Evolutionary conservation across 2,113 vertebrate genomes (phyloP).

Genomic region (Trematocara marginatum): DNA sequence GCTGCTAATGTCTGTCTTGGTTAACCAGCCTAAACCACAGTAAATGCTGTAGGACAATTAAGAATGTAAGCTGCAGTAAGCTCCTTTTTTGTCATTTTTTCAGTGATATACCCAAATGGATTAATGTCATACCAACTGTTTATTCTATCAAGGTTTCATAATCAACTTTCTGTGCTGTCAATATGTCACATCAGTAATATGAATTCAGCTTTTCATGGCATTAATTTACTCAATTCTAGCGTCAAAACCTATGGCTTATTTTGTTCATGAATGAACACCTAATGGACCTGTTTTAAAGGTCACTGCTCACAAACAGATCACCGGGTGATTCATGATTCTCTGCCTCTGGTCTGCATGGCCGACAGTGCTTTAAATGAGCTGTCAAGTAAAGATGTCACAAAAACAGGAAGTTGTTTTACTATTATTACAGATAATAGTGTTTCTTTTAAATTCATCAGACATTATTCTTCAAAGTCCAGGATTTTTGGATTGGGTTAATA

Average conservation of each 20-base stretch:
- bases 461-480: background rate
- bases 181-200: background rate
- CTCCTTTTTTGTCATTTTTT: background rate
- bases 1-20: background rate
- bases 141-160: background rate
- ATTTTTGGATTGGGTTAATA: too few relatives aligned
- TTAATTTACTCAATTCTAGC: background rate
- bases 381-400: background rate
- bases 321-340: background rate
- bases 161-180: background rate
- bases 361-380: background rate
- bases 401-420: background rate
- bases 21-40: background rate
- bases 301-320: slow-evolving; percentile 5
- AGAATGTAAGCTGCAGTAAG: background rate
- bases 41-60: background rate
- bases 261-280: slow-evolving; percentile 14
- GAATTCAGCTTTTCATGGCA: background rate
- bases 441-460: background rate
- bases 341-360: background rate
- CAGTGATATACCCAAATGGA: background rate
- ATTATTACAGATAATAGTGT: background rate
- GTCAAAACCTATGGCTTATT: background rate
- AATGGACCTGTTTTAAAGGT: slow-evolving; percentile 7
- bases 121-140: background rate